Evolutionary conservation across 1,140 invertebrate genomes (phyloP).

Genomic region (Dendrolimus kikuchii): DNA sequence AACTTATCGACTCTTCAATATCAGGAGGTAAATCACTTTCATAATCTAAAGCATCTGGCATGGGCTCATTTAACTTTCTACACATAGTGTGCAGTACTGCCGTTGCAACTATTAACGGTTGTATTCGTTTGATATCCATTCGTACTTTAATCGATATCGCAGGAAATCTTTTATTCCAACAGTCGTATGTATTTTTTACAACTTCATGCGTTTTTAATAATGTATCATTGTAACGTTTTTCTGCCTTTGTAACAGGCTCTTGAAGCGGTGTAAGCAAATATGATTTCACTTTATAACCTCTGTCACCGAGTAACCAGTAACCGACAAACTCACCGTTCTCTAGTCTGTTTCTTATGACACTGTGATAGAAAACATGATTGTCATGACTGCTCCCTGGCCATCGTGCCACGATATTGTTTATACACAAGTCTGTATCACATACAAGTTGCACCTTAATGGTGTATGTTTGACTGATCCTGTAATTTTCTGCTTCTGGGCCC

Average conservation of each 20-base stretch:
- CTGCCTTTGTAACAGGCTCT: conserved; percentile 5
- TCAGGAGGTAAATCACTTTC: too few relatives aligned
- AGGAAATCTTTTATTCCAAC: too few relatives aligned
- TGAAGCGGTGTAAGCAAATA: conserved; percentile 8
- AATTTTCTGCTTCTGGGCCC: conserved; percentile 6
- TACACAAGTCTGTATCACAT: conserved; percentile 8
- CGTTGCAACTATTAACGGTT: too few relatives aligned
- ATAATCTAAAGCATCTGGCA: too few relatives aligned
- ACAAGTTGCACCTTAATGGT: conserved; percentile 7
- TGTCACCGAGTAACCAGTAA: conserved; percentile 12
- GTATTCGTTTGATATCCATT: too few relatives aligned
- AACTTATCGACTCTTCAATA: too few relatives aligned
- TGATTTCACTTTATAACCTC: conserved; percentile 6
- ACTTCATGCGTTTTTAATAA: too few relatives aligned
- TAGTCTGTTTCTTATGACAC: conserved; percentile 6
- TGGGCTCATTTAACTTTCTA: too few relatives aligned
- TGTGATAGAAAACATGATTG: conserved; percentile 11
- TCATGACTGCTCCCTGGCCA: conserved; percentile 14
- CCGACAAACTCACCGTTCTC: conserved; percentile 4
- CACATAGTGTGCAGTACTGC: too few relatives aligned
- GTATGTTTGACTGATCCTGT: conserved; percentile 4
- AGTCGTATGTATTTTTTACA: too few relatives aligned
- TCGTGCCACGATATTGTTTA: conserved; percentile 11
- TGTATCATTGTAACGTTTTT: conserved; percentile 7
- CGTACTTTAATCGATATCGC: too few relatives aligned